Base-by-base conservation (phyloP, 1,140 invertebrate genomes). In the Phortica variegata region DNA sequence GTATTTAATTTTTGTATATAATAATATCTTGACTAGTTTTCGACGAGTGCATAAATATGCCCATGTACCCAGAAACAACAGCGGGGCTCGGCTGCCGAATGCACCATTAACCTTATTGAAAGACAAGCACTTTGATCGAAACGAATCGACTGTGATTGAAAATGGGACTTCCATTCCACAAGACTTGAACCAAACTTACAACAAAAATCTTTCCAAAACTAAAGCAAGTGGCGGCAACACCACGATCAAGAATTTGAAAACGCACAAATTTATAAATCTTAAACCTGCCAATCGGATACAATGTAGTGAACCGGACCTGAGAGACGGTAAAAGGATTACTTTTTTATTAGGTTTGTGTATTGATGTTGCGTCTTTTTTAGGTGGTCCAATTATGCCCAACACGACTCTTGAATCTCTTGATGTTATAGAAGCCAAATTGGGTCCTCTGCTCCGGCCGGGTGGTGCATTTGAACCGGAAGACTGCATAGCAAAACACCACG, bases 401-500 rank as follows among this genome's bases (percentile, higher is more conserved):
- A 79, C 65, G 59, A 72, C 75, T 26, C 62, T 76, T 20, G 78
- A 79, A 53, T 76, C 77, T 13, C 61, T 76, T 15, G 66, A 79
- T 40, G 45, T 69, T 34, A 61, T 78, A 41, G 68, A 80, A 39
- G 77, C 78, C 50, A 54, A 63, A 39, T 58, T 77, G 40, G 80
- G 83, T 38, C 56, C 73, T 10, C 76, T 80, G 53, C 73, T 88
- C 45, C 77, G 81, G 38, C 75, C 79, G 16, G 93, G 93, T 6
- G 93, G 93, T 2, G 79, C 82, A 40, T 93, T 85, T 76, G 77
- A 78, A n/a, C 93, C 93, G 1, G 76, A 78, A 10, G 80, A 87
- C 36, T 96, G 93, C 74, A 79, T 78, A 19, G 81, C 91, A 8
- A 81, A 84, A 42, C 83, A 91, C 63, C 84, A 82, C 63, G 90